Evolutionary conservation across 2,888 invertebrate genomes (phyloP).

Genomic region (Phasia obesa): DNA sequence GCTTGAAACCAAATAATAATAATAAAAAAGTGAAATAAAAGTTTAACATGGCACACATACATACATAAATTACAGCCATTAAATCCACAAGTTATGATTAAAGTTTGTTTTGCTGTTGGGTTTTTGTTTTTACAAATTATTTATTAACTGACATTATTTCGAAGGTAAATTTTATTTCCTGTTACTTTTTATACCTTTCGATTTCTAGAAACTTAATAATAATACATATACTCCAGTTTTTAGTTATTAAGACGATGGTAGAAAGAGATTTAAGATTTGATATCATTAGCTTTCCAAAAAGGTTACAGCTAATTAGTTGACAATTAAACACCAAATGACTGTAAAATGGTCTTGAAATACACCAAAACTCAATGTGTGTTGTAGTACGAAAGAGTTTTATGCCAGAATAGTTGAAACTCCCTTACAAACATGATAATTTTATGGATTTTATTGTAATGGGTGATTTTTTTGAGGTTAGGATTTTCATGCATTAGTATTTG

Average conservation of each 20-base stretch:
- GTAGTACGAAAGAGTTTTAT: no score
- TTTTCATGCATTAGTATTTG: no score
- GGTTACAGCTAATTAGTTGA: no score
- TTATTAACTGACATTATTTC: not conserved
- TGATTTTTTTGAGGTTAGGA: no score
- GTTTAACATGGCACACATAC: constrained; percentile 29
- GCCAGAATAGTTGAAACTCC: no score
- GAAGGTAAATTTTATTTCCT: constrained; percentile 63
- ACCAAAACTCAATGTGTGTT: no score
- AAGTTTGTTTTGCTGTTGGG: not conserved
- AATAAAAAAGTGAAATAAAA: constrained; percentile 10
- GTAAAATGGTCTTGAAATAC: no score
- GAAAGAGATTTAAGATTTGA: not conserved
- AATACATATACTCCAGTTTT: no score
- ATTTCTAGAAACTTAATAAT: constrained; percentile 7
- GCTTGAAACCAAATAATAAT: not conserved
- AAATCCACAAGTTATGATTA: constrained; percentile 49
- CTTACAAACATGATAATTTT: no score
- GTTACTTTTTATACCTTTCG: constrained; percentile 40
- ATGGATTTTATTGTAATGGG: no score
- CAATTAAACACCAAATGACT: no score
- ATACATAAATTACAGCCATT: constrained; percentile 1
- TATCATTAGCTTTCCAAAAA: no score
- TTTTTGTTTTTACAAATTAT: not conserved
- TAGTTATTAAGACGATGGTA: constrained; percentile 30